Base-by-base conservation (phyloP, 2,113 vertebrate species). In the Podiceps cristatus region DNA sequence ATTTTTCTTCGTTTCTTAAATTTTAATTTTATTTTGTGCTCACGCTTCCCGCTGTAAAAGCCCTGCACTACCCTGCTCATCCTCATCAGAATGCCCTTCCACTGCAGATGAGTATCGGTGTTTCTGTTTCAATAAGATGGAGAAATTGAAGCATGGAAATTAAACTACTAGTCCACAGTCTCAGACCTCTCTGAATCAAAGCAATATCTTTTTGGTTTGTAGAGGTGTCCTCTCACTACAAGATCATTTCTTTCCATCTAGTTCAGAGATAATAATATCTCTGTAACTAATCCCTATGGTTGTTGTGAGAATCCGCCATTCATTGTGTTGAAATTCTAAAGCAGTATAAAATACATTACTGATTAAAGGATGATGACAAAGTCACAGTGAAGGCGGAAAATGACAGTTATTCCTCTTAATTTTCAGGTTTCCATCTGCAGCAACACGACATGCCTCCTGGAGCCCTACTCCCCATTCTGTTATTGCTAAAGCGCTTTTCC, bases 111-210 rank as follows among this genome's bases (percentile, higher is more conserved):
- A 91, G 25, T 86, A 95, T 91, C 27, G 0, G 75, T 49, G 78
- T 73, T 95, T 84, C 84, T 79, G 28, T 77, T 96, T 83, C 91
- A 86, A 74, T 90, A 96, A 86, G 67, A 82, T 55, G 42, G 62
- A 94, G 89, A 97, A 94, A 97, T 62, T 73, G 93, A 96, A 96
- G 81, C 80, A 93, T 72, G 58, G 89, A 96, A 96, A 95, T 91
- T 88, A 94, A 96, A 96, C 96, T 90, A 74, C 74, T 67, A 55
- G 42, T 82, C 77, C 81, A 50, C 9, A 7, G 58, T 77, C 81
- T 93, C 78, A 93, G 90, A 64, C 67, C 42, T 86, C 53, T 82
- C 78, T 90, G 86, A 93, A 87, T 82, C 80, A 93, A 94, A 97
- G 69, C 80, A 94, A 94, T 97, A 93, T 55, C 56, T 86, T 96